Base-by-base conservation (phyloP, 2,797 vertebrate species). In the Sebastes reedi region DNA sequence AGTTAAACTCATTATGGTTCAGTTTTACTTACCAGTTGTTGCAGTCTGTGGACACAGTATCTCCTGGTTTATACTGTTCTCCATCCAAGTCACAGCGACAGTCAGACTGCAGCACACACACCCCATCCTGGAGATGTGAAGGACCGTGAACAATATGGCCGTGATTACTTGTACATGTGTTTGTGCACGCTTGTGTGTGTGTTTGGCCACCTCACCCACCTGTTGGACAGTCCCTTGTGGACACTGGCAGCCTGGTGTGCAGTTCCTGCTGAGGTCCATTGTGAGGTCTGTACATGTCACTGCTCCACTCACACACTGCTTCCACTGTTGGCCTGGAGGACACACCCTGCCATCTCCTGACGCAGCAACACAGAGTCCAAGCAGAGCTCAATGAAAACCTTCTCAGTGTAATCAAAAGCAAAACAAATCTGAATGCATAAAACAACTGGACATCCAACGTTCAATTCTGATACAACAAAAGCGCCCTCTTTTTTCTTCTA, bases 211-310 rank as follows among this genome's bases (percentile, higher is more conserved):
- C 1, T 13, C 12, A 34, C 59, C 24, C 46, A 97, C 97, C 95
- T 97, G 95, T 61, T 96, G 91, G 9, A 96, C 50, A 1, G 81
- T 85, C 16, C 94, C 94, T 0, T 68, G 64, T 7, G 91, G 93
- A 90, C 97, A 98, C 89, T 95, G 96, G 86, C 97, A 98, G 66
- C 97, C 97, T 0, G 96, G 86, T 0, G 86, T 96, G 83, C 97
- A 96, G 82, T 94, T 95, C 55, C 76, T 73, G 65, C 87, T 84
- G 1, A 88, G 72, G 0, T 89, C 90, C 32, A 80, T 25, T 0
- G 89, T 89, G 58, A 98, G 87, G 81, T 97, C 96, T 0, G 95
- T 88, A 29, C 97, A 98, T 1, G 96, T 93, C 36, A 96, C 92
- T 0, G 93, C 83, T 2, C 94, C 94, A 9, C 56, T 91, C 24